Evolutionary conservation across 92 coral and sea anemone species (phyloP).

Genomic region (Porites rus): DNA sequence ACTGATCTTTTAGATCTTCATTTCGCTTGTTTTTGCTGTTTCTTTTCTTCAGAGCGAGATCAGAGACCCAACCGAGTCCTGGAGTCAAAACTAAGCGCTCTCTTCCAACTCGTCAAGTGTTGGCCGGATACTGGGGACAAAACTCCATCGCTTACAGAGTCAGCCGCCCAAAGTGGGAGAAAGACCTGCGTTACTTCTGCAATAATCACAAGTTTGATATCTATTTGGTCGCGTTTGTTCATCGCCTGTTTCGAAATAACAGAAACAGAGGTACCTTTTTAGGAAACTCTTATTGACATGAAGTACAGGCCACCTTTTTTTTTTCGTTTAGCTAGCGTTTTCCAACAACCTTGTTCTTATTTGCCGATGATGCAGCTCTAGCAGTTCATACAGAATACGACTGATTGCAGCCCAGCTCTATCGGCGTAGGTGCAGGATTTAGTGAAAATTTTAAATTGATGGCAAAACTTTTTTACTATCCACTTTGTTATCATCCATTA

Average conservation of each 20-base stretch:
- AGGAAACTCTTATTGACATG: not conserved
- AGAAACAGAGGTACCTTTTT: slow-evolving; percentile 63
- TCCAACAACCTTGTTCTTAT: not conserved
- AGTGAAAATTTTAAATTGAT: too few species aligned
- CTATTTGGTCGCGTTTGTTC: slow-evolving; percentile 82
- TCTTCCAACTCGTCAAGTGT: slow-evolving; percentile 52
- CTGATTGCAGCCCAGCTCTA: not conserved
- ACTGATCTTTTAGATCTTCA: not conserved
- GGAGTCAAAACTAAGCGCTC: slow-evolving; percentile 13
- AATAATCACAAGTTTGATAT: slow-evolving; percentile 82
- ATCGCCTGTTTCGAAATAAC: slow-evolving; percentile 74
- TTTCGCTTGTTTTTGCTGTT: not conserved
- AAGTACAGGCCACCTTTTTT: too few species aligned
- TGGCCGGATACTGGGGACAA: slow-evolving; percentile 94
- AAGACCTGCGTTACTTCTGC: slow-evolving; percentile 76
- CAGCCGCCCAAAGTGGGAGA: slow-evolving; percentile 73
- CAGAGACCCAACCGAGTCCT: not conserved
- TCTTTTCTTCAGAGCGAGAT: not conserved
- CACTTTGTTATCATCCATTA: not conserved
- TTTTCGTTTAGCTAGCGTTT: not conserved
- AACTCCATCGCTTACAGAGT: slow-evolving; percentile 75
- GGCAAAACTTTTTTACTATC: too few species aligned
- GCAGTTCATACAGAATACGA: not conserved
- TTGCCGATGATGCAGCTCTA: not conserved
- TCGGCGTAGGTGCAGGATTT: not conserved